Evolutionary conservation across 2,797 vertebrate species (phyloP), one percentile per base, ranked within the genome.

Genomic region (Falco columbarius): DNA sequence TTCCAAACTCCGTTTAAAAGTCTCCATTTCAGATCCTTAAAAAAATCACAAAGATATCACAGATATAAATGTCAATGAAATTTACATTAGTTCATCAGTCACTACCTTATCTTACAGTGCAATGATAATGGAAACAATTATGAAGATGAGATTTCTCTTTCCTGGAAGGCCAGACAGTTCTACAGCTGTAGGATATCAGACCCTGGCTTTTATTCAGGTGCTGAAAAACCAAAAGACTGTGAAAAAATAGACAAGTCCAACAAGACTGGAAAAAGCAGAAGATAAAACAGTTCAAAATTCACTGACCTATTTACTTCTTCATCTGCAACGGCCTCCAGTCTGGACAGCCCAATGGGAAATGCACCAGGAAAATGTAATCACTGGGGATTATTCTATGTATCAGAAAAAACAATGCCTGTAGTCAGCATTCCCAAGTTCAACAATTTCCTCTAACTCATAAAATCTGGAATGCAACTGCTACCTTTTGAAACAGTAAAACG

Each of bases 331-430:
- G 56, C 68, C 51, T 91, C 63, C 51, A 70, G 61, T 32, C 68
- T 47, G 84, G 81, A 71, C 62, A 95, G 72, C 38, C 42, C 71
- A 20, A 63, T 15, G 30, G 61, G 93, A 94, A 95, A 93, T 67
- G 79, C 67, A 94, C 63, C 84, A 88, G 89, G 89, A 93, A 94
- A 96, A 89, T 55, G 58, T 46, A 94, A 89, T 91, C 89, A 77
- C 79, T 51, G 66, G 46, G 86, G 92, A 94, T 97, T 96, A 93
- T 65, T 81, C 90, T 32, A 6, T 18, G 32, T 12, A 89, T 74
- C 42, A 91, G 77, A 89, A 90, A 52, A 79, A 70, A 23, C 52
- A 52, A 47, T 9, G 34, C 34, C 81, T 93, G 65, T 14, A 89
- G 54, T 24, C 84, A 24, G 67, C n/a, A 3, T 62, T 81, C 62